phyloP scores from a whole-genome alignment of 2,113 vertebrate genomes.

The Dicentrarchus labrax region DNA sequence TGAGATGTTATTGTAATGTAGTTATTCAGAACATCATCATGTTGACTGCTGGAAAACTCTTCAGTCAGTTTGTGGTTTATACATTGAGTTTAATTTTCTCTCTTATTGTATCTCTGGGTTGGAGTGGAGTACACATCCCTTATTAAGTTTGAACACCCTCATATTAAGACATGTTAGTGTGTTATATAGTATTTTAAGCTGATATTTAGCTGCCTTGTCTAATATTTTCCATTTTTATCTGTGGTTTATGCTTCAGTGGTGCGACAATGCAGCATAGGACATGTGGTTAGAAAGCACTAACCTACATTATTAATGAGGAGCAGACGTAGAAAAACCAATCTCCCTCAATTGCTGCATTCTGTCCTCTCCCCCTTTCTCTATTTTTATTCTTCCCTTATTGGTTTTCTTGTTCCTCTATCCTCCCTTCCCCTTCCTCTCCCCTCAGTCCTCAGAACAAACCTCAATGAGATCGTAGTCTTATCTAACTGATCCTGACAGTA shows the following conservation, averaged over 20 bases:
- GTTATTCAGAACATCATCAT: background rate
- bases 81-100: background rate
- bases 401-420: background rate
- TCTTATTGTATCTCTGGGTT: background rate
- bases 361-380: conserved; percentile 10
- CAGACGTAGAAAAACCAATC: conserved; percentile 13
- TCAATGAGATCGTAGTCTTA: background rate
- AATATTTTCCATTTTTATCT: background rate
- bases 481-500: background rate
- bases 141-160: background rate
- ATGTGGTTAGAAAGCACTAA: conserved; percentile 30
- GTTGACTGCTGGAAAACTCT: background rate
- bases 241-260: background rate
- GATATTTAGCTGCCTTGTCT: background rate
- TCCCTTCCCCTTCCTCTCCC: background rate
- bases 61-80: conserved; percentile 2
- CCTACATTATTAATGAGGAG: conserved; percentile 65
- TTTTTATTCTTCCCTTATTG: conserved; percentile 43
- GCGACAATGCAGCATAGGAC: conserved; percentile 34
- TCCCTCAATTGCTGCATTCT: background rate
- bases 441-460: background rate
- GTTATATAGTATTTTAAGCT: background rate
- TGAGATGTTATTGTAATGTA: conserved; percentile 23
- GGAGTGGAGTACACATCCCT: no score
- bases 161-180: background rate